A percentile compares a stretch with the other conserved stretches of the same genome.
phyloP scores from a whole-genome alignment of 2,888 invertebrate species.

The Bembecia ichneumoniformis region DNA sequence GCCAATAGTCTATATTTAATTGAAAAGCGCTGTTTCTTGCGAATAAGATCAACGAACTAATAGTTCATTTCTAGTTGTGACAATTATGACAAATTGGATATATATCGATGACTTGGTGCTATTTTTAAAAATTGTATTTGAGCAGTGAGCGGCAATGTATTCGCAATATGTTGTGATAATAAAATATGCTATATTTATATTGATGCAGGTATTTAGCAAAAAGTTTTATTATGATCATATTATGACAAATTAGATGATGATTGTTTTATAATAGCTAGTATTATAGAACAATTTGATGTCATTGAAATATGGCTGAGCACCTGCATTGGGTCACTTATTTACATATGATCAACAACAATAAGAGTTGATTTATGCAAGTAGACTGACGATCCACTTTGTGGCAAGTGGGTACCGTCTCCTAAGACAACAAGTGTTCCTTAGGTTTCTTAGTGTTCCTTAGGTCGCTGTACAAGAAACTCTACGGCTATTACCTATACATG shows the following conservation, averaged over 20 bases:
- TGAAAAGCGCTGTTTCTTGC: neutral
- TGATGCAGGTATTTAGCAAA: too few relatives aligned
- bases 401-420: neutral
- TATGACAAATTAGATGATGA: neutral
- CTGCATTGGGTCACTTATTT: neutral
- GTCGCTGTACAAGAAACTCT: too few relatives aligned
- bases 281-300: neutral
- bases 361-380: slow-evolving; percentile 11
- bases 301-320: neutral
- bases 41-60: neutral
- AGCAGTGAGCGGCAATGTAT: too few relatives aligned
- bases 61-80: neutral
- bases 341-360: neutral
- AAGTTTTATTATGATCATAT: too few relatives aligned
- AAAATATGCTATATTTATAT: too few relatives aligned
- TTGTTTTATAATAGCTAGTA: neutral
- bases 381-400: slow-evolving; percentile 4
- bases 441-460: too few relatives aligned
- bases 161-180: too few relatives aligned
- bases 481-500: too few relatives aligned
- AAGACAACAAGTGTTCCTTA: too few relatives aligned
- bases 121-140: too few relatives aligned
- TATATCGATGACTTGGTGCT: neutral
- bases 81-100: neutral
- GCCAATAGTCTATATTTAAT: too few relatives aligned